Base-by-base conservation (phyloP, 2,797 vertebrate genomes). In the Sebastes matsubarae region DNA sequence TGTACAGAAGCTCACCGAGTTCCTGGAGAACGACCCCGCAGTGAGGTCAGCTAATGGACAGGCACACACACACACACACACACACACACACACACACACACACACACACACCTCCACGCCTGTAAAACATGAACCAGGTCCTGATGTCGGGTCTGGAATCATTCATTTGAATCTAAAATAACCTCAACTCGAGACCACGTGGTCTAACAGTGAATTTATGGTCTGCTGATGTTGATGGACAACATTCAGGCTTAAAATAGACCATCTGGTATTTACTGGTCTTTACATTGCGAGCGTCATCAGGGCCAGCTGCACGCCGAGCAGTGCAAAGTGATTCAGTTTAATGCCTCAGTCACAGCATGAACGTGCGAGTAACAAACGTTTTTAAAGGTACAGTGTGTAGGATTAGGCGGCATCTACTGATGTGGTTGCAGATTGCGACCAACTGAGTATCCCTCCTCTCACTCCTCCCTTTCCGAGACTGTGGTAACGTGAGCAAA, bases 1-100 rank as follows among this genome's bases (percentile, higher is more conserved):
- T n/a, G 94, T 99, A 5, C 98, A 99, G 80, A 97, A 97, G 80
- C 97, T 99, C n/a, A 99, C 98, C 0, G 98, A 99, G 89, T 96
- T 99, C 82, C 87, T 99, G 79, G 99, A 99, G 92, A 99, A 94
- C 3, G 98, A 99, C 89, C 97, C 99, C 2, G 98, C 96, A 24
- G 98, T 99, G 32, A 98, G 99, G 99, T 99, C 83, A 93, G 96
- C 71, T 34, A 58, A 70, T 9, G 9, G 34, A 36, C 61, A 20
- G 3, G 5, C 24, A 6, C 50, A 13, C 38, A 3, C 14, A 42
- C 36, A 8, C 30, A 13, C 36, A 38, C 38, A 14, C 38, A 42
- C 38, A 14, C 38, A 42, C 38, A 38, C 36, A 38, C 36, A 14
- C 38, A 42, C 38, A 42, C 38, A 42, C 38, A 38, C 36, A 38